Evolutionary conservation across 1,140 invertebrate genomes (phyloP), one percentile per base, ranked within the genome.

Genomic region (Zaprionus inermis): DNA sequence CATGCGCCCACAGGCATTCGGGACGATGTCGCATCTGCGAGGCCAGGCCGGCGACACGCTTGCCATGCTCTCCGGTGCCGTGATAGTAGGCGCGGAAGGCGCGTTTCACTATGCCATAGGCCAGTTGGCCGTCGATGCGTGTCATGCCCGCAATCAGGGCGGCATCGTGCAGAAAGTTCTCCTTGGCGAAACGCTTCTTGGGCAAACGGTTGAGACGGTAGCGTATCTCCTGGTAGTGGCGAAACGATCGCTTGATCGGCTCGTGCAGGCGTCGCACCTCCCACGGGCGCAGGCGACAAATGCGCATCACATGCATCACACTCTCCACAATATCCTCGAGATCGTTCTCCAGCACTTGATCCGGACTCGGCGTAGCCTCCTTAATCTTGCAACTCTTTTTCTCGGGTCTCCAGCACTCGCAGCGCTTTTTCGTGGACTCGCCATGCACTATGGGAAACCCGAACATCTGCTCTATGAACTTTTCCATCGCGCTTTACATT

Each of bases 71-170:
- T 0, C 76, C 73, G 1, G 75, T 73, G 0, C 81, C 90, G 9
- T 91, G 61, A 28, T 91, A 92, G 14, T 84, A 91, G 2, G 91
- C 90, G 5, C 65, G 76, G 6, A 92, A 92, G 14, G 80, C 91
- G 2, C 88, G 58, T 30, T 92, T 92, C 0, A 78, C 76, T 14
- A 92, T 91, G 0, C 91, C 79, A 44, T 81, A 92, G 1, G 89
- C 76, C 44, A 92, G 44, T 9, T 92, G 91, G 6, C 81, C 59
- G 7, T 92, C 91, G 16, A 83, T 80, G 9, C 88, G 79, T 5
- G 55, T 66, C 88, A 92, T 85, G 10, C 69, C 57, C 20, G 73
- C 90, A 54, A 79, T 78, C 1, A 67, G 36, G 10, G 79, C 70
- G 44, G 91, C 20, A 32, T 81, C 91, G 38, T 91, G 84, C 3